A percentile compares a stretch with the other conserved stretches of the same genome.
Conservation (phyloP, 1,140 invertebrate genomes). For the Musca domestica region DNA sequence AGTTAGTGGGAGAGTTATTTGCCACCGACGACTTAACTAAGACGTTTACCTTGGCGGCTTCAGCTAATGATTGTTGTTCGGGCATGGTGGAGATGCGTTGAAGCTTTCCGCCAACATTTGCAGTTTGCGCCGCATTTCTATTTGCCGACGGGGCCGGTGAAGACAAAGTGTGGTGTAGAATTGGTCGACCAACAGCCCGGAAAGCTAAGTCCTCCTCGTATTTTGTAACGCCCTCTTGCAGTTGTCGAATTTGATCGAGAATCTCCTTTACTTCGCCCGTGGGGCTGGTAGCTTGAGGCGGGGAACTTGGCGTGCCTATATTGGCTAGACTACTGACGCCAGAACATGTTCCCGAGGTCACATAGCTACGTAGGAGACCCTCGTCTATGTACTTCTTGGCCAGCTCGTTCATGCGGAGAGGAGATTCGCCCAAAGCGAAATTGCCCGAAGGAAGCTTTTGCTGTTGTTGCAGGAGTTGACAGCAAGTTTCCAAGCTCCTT, state of each 20-base stretch:
- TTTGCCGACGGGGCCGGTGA: constrained; percentile 30
- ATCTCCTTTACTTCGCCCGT: constrained; percentile 68
- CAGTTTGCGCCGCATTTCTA: background rate
- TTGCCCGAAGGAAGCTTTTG: constrained; percentile 8
- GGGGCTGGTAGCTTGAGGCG: constrained; percentile 73
- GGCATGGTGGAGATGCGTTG: background rate
- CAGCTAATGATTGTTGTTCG: constrained; percentile 1
- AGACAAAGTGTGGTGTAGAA: constrained; percentile 41
- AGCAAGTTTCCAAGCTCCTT: constrained; percentile 47
- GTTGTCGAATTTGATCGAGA: constrained; percentile 67
- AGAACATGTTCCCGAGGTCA: constrained; percentile 61
- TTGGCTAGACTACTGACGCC: constrained; percentile 67
- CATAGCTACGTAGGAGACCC: constrained; percentile 24
- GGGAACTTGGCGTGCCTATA: constrained; percentile 65
- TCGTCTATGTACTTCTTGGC: constrained; percentile 26
- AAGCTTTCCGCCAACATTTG: background rate
- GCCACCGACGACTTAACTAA: background rate
- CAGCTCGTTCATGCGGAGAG: constrained; percentile 24
- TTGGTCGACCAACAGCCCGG: constrained; percentile 29
- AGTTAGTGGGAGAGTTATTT: background rate
- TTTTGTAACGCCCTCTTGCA: constrained; percentile 55
- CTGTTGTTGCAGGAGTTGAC: constrained; percentile 35
- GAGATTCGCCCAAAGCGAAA: constrained; percentile 22
- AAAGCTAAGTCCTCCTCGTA: constrained; percentile 37
- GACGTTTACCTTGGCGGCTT: background rate